These are phyloP conservation scores for Zaprionus vittiger DNA, from an alignment of 1,140 invertebrate species.

Conservation along the genomic window DNA sequence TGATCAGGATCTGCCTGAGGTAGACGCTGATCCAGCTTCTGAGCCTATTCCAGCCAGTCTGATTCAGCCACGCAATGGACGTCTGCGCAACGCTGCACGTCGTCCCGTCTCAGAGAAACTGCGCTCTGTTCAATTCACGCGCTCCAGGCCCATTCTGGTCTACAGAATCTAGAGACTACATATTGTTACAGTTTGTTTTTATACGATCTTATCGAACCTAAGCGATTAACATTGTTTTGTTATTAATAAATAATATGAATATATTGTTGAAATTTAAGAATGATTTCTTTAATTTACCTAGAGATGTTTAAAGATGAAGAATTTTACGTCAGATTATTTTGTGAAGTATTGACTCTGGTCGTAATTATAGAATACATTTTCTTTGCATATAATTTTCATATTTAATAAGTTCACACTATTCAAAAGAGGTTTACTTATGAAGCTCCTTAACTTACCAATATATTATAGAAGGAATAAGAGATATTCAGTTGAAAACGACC, in stretches of 20 bases:
- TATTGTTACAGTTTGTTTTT: slow-evolving; percentile 36
- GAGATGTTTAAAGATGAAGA: neutral
- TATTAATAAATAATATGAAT: slow-evolving; percentile 29
- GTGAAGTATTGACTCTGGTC: too few relatives aligned
- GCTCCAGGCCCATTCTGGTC: slow-evolving; percentile 67
- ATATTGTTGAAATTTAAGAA: slow-evolving; percentile 20
- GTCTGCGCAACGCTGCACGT: slow-evolving; percentile 46
- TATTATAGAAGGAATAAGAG: neutral
- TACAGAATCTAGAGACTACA: slow-evolving; percentile 54
- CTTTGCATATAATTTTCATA: too few relatives aligned
- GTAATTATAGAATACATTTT: too few relatives aligned
- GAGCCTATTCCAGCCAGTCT: slow-evolving; percentile 66
- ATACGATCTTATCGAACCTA: slow-evolving; percentile 20
- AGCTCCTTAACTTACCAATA: neutral
- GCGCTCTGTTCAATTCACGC: slow-evolving; percentile 67
- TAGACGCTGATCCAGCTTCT: slow-evolving; percentile 46
- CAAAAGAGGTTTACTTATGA: too few relatives aligned
- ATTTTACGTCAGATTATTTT: neutral
- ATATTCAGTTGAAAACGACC: neutral
- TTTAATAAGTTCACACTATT: too few relatives aligned
- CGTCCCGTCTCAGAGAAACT: slow-evolving; percentile 60
- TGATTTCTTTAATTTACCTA: neutral
- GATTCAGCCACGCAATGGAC: slow-evolving; percentile 69
- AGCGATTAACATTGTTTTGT: slow-evolving; percentile 28
- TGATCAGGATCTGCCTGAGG: slow-evolving; percentile 49